Evolutionary conservation across 2,797 vertebrate genomes (phyloP).

Genomic region (Botia kubotai): DNA sequence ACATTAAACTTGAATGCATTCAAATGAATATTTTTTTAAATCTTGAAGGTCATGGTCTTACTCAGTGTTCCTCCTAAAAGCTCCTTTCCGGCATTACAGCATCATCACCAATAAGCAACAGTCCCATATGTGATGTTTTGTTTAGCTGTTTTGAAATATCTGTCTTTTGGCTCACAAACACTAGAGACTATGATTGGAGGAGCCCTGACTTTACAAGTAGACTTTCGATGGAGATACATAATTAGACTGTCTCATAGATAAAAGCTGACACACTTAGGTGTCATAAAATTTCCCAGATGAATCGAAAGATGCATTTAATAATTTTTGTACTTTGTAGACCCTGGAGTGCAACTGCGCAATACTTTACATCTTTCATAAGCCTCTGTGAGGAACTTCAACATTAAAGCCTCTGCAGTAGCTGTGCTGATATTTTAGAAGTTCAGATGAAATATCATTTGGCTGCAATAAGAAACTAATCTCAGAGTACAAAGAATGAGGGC

Average conservation of each 20-base stretch:
- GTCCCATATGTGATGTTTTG: conserved; percentile 62
- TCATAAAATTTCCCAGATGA: neutral
- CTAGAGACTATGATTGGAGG: conserved; percentile 68
- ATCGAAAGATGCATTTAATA: neutral
- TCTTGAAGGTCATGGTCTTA: conserved; percentile 16
- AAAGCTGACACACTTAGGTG: neutral
- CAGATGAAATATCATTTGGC: neutral
- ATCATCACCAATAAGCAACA: conserved; percentile 55
- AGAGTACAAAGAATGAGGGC: neutral
- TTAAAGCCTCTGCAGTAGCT: neutral
- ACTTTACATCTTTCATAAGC: neutral
- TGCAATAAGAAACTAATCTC: neutral
- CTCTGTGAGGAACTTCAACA: neutral
- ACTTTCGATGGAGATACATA: conserved; percentile 17
- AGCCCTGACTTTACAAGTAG: conserved; percentile 56
- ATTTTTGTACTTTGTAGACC: neutral
- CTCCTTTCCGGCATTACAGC: conserved; percentile 53
- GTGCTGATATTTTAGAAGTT: conserved; percentile 4
- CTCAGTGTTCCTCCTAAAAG: conserved; percentile 15
- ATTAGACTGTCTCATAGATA: neutral
- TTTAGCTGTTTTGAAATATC: conserved; percentile 75
- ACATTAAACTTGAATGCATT: neutral
- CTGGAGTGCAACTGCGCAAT: neutral
- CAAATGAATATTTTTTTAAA: neutral
- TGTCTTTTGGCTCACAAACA: conserved; percentile 75